Evolutionary conservation across 1,140 invertebrate genomes (phyloP).

Genomic region (Megalonaias nervosa): DNA sequence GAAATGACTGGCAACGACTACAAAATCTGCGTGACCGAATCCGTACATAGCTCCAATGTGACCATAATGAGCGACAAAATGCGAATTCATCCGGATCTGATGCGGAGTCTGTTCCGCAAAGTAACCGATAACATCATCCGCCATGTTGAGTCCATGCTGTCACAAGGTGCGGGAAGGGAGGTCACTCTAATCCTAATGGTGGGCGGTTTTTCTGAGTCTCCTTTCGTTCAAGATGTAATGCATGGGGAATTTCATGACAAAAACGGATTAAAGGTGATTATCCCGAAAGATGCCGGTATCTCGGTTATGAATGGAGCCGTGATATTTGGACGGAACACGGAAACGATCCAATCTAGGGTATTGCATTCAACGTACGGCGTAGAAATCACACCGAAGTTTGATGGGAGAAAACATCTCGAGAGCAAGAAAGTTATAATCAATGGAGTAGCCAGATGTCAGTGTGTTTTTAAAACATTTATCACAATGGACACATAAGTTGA

Average conservation of each 20-base stretch:
- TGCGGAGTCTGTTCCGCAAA: conserved; percentile 1
- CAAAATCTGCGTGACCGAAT: neutral
- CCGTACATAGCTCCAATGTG: neutral
- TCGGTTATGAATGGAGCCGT: conserved; percentile 26
- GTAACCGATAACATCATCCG: neutral
- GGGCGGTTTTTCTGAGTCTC: conserved; percentile 28
- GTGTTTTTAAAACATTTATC: conserved; percentile 11
- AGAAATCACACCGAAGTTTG: conserved; percentile 3
- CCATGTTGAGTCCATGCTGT: neutral
- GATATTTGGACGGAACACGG: conserved; percentile 16
- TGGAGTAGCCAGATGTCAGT: neutral
- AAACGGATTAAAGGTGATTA: neutral
- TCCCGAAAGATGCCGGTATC: conserved; percentile 1
- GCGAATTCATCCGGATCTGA: neutral
- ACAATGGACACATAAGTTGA: conserved; percentile 13
- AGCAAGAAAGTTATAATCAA: neutral
- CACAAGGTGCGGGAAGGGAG: neutral
- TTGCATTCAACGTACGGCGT: conserved; percentile 26
- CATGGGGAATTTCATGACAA: neutral
- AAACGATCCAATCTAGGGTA: conserved; percentile 9
- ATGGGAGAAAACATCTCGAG: neutral
- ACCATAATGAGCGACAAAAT: neutral
- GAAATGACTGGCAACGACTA: neutral
- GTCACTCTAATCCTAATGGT: conserved; percentile 9
- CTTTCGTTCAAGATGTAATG: conserved; percentile 14